Evolutionary conservation across 1,140 invertebrate species (phyloP).

Genomic region (Mizuhopecten yessoensis): DNA sequence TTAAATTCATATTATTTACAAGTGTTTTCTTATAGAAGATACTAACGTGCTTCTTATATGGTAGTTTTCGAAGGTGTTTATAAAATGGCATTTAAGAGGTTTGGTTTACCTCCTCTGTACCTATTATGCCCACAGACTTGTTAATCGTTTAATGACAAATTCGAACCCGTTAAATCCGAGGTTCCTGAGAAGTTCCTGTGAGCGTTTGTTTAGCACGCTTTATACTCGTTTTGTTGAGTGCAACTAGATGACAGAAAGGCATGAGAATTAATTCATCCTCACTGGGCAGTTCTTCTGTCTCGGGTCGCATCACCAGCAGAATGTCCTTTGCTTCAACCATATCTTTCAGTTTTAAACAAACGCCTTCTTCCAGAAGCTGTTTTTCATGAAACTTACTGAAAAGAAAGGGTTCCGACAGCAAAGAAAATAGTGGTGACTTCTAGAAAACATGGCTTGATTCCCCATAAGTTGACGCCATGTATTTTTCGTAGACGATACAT

Average conservation of each 20-base stretch:
- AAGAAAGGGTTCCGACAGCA: not conserved
- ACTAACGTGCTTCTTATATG: too few species aligned
- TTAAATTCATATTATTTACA: too few species aligned
- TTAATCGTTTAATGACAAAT: not conserved
- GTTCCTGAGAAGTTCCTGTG: not conserved
- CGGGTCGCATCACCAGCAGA: not conserved
- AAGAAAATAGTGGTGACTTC: not conserved
- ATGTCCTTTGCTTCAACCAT: not conserved
- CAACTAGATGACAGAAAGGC: not conserved
- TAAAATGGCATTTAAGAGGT: too few species aligned
- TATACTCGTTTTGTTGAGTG: not conserved
- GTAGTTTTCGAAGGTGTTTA: too few species aligned
- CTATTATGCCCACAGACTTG: not conserved
- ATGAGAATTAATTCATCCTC: not conserved
- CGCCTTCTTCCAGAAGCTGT: not conserved
- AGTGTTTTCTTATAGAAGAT: too few species aligned
- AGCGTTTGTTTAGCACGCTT: not conserved
- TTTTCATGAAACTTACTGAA: not conserved
- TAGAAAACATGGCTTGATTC: not conserved
- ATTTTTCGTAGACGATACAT: not conserved
- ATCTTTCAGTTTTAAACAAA: not conserved
- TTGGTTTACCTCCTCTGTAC: too few species aligned
- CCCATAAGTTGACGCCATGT: not conserved
- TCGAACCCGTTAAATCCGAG: not conserved
- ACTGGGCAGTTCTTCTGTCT: not conserved